These are phyloP conservation scores for Orestias chungarensis DNA, from an alignment of 2,797 vertebrate genomes.

Conservation along the genomic window DNA sequence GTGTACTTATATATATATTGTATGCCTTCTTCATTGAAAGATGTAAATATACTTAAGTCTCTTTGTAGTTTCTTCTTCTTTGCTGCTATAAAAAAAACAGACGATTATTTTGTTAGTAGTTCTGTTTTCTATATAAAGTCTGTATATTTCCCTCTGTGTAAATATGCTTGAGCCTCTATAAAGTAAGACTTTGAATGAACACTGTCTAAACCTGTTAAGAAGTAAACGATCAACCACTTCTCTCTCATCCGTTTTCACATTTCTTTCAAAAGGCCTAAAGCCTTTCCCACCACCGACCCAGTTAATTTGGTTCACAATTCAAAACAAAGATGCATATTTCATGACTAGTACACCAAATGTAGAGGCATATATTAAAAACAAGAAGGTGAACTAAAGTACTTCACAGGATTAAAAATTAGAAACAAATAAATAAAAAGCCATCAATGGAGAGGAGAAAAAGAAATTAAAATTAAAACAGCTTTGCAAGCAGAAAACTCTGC, in stretches of 20 bases:
- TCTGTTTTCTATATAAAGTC: slow-evolving; percentile 82
- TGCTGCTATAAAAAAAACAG: slow-evolving; percentile 83
- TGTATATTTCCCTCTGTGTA: slow-evolving; percentile 76
- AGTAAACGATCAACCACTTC: slow-evolving; percentile 53
- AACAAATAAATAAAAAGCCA: not conserved
- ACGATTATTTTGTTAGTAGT: slow-evolving; percentile 83
- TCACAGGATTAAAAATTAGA: not conserved
- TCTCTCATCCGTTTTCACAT: slow-evolving; percentile 5
- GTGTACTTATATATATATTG: slow-evolving; percentile 66
- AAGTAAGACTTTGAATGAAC: slow-evolving; percentile 80
- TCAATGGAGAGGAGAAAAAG: not conserved
- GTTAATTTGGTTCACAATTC: not conserved
- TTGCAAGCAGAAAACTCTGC: not conserved
- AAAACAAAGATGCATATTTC: not conserved
- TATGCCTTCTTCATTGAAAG: slow-evolving; percentile 75
- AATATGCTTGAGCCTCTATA: slow-evolving; percentile 80
- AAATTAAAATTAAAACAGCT: not conserved
- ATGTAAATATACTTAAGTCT: slow-evolving; percentile 79
- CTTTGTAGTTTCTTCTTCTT: slow-evolving; percentile 76
- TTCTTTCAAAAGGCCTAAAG: not conserved
- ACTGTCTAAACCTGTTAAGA: slow-evolving; percentile 78
- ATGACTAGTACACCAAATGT: not conserved
- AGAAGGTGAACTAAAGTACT: not conserved
- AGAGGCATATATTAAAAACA: not conserved
- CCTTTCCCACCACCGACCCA: not conserved